Evolutionary conservation across 2,888 invertebrate genomes (phyloP), one percentile per base, ranked within the genome.

Genomic region (Stenoptilia bipunctidactyla): DNA sequence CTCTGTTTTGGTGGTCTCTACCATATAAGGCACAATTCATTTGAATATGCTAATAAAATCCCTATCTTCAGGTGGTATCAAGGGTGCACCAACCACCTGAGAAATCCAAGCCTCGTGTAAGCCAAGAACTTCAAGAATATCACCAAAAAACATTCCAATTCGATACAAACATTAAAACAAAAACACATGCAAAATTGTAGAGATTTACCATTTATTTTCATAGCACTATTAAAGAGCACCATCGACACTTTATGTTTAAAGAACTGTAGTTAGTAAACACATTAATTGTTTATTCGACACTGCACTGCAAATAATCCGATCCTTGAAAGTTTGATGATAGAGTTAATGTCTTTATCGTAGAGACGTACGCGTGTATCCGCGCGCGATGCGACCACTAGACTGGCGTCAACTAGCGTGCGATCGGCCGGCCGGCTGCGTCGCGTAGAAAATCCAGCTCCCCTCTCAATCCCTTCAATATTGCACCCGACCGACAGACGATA

Each of bases 151-250:
- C 64, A 66, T 58, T 70, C 52, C 56, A 64, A 61, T 40, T 51
- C 46, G 57, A 59, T 65, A 47, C 61, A 54, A 61, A 49, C 61
- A 64, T 57, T 71, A 55, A 68, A 62, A 60, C 59, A 59, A 51
- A 44, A 48, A 48, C 36, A 41, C 61, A 60, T 61, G 61, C 61
- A 60, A 51, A 54, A 44, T 60, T 53, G 54, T 50, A 59, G 58
- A 57, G 65, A 61, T 66, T 83, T 83, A 83, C 82, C 82, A 70
- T 76, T 74, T 60, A 83, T 82, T 83, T 82, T 80, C 82, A 83
- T 82, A 69, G 74, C 82, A 79, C 61, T 75, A 67, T 83, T 82
- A 76, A 82, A 77, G 64, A 79, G 77, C 65, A 82, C 82, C 82
- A 82, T 83, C 73, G 61, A 76, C 65, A 61, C 61, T 59, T 46